phyloP scores from a whole-genome alignment of 1,140 invertebrate species.

The Saxidomus purpurata region DNA sequence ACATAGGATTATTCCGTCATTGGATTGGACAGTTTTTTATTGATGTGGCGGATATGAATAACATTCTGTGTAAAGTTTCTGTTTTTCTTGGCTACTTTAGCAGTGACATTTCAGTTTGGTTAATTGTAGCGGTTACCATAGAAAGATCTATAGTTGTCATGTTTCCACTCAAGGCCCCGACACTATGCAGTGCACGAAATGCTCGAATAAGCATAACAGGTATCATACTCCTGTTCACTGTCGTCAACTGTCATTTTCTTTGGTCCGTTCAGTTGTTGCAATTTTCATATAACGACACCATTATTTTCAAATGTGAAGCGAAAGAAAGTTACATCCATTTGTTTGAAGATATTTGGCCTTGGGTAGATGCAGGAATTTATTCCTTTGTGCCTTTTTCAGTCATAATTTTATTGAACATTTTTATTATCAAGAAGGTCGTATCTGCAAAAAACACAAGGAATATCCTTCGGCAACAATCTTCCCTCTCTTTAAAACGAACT shows the following conservation, averaged over 20 bases:
- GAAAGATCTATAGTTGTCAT: slow-evolving; percentile 85
- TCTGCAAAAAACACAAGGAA: slow-evolving; percentile 20
- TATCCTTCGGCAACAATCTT: slow-evolving; percentile 8
- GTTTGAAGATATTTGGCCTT: slow-evolving; percentile 77
- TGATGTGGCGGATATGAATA: slow-evolving; percentile 71
- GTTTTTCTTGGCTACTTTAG: slow-evolving; percentile 80
- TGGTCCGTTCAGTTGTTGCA: slow-evolving; percentile 72
- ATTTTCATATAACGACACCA: slow-evolving; percentile 27
- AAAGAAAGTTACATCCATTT: slow-evolving; percentile 52
- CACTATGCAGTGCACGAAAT: slow-evolving; percentile 78
- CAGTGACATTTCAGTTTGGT: slow-evolving; percentile 84
- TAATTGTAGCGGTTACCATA: slow-evolving; percentile 85
- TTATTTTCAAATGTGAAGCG: slow-evolving; percentile 63
- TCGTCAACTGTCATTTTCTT: slow-evolving; percentile 82
- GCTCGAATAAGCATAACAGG: slow-evolving; percentile 74
- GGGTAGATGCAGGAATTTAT: slow-evolving; percentile 83
- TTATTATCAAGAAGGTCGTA: slow-evolving; percentile 75
- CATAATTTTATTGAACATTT: slow-evolving; percentile 77
- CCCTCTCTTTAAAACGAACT: slow-evolving; percentile 4
- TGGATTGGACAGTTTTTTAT: slow-evolving; percentile 81
- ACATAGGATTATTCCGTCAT: slow-evolving; percentile 80
- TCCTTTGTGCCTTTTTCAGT: slow-evolving; percentile 81
- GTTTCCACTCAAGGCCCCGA: slow-evolving; percentile 80
- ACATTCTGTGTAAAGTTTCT: slow-evolving; percentile 81
- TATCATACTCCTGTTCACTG: slow-evolving; percentile 69